Percentiles rank a stretch among this genome's conserved stretches.
Conservation (phyloP, 2,797 vertebrate species). For the Megaceryle alcyon region DNA sequence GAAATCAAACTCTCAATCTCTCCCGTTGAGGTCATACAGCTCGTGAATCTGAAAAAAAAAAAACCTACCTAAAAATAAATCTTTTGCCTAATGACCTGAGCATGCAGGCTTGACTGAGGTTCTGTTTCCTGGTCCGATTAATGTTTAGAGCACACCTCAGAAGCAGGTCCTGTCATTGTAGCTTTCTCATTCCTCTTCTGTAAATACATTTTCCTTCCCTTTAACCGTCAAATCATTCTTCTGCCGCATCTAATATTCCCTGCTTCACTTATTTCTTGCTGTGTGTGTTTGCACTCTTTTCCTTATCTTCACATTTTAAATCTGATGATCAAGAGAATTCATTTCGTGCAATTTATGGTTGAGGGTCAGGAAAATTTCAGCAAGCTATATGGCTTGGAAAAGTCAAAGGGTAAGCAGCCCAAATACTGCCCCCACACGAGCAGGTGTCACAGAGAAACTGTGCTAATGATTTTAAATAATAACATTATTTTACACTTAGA, state of each 20-base stretch:
- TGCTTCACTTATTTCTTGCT: not conserved
- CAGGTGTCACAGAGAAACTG: not conserved
- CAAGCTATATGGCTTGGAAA: rapidly evolving
- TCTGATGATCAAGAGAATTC: not conserved
- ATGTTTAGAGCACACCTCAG: not conserved
- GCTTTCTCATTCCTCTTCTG: not conserved
- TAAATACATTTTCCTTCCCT: not conserved
- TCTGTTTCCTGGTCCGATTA: not conserved
- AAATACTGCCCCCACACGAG: not conserved
- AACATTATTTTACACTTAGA: not conserved
- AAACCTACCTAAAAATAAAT: not conserved
- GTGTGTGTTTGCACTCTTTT: too few species aligned
- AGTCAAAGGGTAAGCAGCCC: not conserved
- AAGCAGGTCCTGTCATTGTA: not conserved
- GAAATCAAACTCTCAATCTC: conserved; percentile 1
- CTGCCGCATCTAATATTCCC: not conserved
- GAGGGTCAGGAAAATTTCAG: not conserved
- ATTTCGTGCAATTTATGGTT: not conserved
- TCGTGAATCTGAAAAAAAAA: not conserved
- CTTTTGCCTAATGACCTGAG: conserved; percentile 21
- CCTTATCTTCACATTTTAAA: too few species aligned
- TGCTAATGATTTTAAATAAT: not conserved
- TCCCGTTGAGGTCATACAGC: not conserved
- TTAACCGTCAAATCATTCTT: conserved; percentile 7
- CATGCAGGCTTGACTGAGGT: not conserved